A percentile compares a stretch with the other conserved stretches of the same genome.
These are phyloP conservation scores for Lophotriccus pileatus DNA, from an alignment of 2,797 vertebrate species.

Conservation along the genomic window DNA sequence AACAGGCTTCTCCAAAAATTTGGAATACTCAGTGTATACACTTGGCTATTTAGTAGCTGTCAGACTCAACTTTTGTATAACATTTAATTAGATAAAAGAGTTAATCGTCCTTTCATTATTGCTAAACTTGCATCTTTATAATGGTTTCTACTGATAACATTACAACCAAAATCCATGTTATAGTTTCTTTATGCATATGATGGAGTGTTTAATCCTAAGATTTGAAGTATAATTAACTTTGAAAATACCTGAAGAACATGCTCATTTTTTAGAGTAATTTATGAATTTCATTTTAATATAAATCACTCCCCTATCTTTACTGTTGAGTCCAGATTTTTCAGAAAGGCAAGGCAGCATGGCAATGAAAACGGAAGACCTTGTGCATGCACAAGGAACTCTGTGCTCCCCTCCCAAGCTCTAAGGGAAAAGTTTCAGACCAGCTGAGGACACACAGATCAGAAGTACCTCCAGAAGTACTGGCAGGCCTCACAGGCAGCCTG, in stretches of 20 bases:
- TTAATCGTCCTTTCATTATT: not conserved
- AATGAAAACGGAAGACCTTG: not conserved
- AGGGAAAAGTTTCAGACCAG: constrained; percentile 5
- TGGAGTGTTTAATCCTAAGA: not conserved
- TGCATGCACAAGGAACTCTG: not conserved
- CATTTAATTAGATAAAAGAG: not conserved
- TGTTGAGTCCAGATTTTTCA: not conserved
- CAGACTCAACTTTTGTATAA: not conserved
- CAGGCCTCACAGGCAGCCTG: not conserved
- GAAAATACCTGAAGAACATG: not conserved
- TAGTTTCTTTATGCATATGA: not conserved
- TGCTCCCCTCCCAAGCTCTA: not conserved
- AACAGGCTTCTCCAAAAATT: not conserved
- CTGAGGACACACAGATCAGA: constrained; percentile 1
- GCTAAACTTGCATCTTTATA: not conserved
- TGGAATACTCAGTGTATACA: not conserved
- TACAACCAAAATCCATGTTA: not conserved
- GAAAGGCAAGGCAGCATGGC: not conserved
- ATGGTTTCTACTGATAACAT: not conserved
- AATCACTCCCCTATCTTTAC: not conserved
- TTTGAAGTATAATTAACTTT: not conserved
- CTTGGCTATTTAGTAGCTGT: not conserved
- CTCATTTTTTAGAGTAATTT: not conserved
- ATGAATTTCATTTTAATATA: not conserved
- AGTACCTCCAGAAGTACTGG: not conserved